Percentiles rank a stretch among this genome's conserved stretches.
phyloP scores from a whole-genome alignment of 2,113 vertebrate species.

The Cololabis saira region DNA sequence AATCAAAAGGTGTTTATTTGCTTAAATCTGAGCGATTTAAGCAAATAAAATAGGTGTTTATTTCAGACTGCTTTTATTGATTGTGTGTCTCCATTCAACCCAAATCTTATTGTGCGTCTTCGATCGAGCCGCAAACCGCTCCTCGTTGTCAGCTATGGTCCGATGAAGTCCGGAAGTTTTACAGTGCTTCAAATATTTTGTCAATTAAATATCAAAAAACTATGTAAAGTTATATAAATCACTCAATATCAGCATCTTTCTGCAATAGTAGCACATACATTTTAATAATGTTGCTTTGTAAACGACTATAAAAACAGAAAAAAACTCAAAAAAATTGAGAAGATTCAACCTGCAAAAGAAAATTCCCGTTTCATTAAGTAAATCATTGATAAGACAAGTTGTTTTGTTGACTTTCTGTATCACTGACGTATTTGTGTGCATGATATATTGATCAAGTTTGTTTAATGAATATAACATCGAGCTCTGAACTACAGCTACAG shows the following conservation, averaged over 20 bases:
- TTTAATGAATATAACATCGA: constrained; percentile 25
- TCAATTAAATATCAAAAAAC: too few relatives aligned
- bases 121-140: too few relatives aligned
- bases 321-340: not conserved
- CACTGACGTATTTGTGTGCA: constrained; percentile 26
- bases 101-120: too few relatives aligned
- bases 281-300: not conserved
- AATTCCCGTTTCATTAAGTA: not conserved
- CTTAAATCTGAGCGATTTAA: too few relatives aligned
- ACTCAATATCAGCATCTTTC: not conserved
- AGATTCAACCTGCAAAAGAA: not conserved
- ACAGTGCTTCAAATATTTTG: too few relatives aligned
- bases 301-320: not conserved
- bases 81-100: too few relatives aligned
- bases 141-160: too few relatives aligned
- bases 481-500: not conserved
- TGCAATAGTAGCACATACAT: not conserved
- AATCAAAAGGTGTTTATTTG: too few relatives aligned
- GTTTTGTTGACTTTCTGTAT: constrained; percentile 17
- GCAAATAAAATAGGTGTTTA: too few relatives aligned
- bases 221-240: too few relatives aligned
- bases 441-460: constrained; percentile 35
- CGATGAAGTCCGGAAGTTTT: too few relatives aligned
- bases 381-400: constrained; percentile 6
- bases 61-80: too few relatives aligned